A percentile compares a stretch with the other conserved stretches of the same genome.
These are phyloP conservation scores for Disparrhopalites patrizii DNA, from an alignment of 2,888 invertebrate genomes.

Conservation along the genomic window DNA sequence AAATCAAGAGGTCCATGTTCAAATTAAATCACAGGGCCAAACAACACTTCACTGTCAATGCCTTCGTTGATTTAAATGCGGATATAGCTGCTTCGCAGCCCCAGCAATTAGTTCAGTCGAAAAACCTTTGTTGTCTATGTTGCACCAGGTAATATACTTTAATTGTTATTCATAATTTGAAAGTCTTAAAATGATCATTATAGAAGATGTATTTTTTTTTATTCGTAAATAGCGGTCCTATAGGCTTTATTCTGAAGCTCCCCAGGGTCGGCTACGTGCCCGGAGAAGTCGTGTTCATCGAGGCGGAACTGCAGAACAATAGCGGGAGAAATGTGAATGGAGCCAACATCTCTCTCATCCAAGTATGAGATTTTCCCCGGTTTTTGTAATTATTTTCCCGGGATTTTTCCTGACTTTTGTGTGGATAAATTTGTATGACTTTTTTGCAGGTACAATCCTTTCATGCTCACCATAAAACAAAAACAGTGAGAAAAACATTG, in stretches of 20 bases:
- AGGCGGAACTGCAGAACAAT: slow-evolving; percentile 16
- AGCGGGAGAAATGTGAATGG: slow-evolving; percentile 17
- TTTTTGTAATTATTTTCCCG: no score
- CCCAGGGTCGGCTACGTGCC: slow-evolving; percentile 23
- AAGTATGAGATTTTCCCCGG: no score
- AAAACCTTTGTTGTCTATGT: background rate
- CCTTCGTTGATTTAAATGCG: background rate
- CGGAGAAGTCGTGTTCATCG: slow-evolving; percentile 16
- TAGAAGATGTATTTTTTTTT: no score
- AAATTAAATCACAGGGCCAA: background rate
- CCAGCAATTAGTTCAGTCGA: background rate
- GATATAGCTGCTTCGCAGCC: background rate
- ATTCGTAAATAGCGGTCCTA: slow-evolving; percentile 26
- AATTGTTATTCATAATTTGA: no score
- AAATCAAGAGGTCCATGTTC: no score
- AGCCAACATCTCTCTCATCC: slow-evolving; percentile 1
- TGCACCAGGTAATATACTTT: no score
- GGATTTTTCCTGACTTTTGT: background rate
- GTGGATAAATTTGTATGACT: no score
- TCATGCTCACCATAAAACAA: no score
- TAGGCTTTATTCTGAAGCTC: slow-evolving; percentile 15
- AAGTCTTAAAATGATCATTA: no score
- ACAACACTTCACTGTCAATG: background rate
- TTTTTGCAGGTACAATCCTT: no score
- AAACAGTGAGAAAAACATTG: no score